phyloP scores from a whole-genome alignment of 2,888 invertebrate genomes.

The Nemurella pictetii region DNA sequence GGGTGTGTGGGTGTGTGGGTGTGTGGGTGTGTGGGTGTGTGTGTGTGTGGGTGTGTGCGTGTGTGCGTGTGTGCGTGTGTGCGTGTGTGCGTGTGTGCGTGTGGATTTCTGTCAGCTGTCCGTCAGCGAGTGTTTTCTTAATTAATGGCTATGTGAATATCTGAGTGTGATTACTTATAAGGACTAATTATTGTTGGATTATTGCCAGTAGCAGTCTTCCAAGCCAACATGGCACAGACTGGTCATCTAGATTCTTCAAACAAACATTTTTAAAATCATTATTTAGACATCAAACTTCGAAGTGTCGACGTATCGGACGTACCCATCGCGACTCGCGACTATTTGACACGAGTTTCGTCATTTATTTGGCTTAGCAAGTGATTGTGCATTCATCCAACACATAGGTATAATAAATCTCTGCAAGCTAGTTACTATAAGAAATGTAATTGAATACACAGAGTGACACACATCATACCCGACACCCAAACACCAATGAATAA shows the following conservation, averaged over 20 bases:
- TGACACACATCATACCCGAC: not conserved
- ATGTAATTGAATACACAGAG: not conserved
- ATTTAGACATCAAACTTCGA: not conserved
- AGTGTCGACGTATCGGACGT: not conserved
- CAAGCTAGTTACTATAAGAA: not conserved
- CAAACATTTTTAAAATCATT: not conserved
- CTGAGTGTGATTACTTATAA: slow-evolving; percentile 6
- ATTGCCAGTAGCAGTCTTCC: slow-evolving; percentile 34
- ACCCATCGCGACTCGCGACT: too few relatives aligned
- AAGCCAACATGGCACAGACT: slow-evolving; percentile 36
- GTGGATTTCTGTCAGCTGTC: too few relatives aligned
- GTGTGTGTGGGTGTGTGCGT: too few relatives aligned
- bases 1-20: not conserved
- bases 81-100: too few relatives aligned
- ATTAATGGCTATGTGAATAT: too few relatives aligned
- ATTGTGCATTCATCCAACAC: not conserved
- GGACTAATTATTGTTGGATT: not conserved
- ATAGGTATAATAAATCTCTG: not conserved
- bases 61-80: too few relatives aligned
- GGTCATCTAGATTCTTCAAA: not conserved
- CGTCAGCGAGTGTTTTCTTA: too few relatives aligned
- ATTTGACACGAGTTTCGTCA: not conserved
- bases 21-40: slow-evolving; percentile 20
- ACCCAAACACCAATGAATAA: not conserved
- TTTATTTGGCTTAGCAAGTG: not conserved